These are phyloP conservation scores for Tamandua tetradactyla DNA, from an alignment of 2,797 vertebrate species.

Conservation along the genomic window DNA sequence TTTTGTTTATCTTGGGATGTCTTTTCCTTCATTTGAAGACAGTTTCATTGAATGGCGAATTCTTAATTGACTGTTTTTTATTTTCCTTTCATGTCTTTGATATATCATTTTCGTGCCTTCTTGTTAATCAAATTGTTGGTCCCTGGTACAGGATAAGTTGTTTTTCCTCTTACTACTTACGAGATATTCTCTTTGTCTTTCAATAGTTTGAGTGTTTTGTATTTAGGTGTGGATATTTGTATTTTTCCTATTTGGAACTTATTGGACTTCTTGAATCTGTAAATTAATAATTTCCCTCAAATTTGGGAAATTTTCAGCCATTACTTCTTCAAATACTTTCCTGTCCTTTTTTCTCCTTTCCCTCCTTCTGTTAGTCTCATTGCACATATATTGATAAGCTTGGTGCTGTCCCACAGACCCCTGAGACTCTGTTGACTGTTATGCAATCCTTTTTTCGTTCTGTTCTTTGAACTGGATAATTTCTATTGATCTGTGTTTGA, in stretches of 20 bases:
- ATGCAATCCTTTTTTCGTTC: neutral
- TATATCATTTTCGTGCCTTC: neutral
- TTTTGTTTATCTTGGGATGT: neutral
- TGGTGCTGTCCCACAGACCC: neutral
- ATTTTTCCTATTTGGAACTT: neutral
- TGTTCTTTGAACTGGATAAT: neutral
- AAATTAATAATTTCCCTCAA: neutral
- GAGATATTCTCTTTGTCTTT: neutral
- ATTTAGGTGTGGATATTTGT: neutral
- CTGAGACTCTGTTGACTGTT: neutral
- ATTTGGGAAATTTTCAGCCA: neutral
- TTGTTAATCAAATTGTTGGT: neutral
- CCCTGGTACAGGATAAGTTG: neutral
- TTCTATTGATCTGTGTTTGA: neutral
- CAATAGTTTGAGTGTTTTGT: neutral
- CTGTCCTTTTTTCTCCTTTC: neutral
- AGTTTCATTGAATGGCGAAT: neutral
- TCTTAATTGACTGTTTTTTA: neutral
- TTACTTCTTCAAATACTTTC: neutral
- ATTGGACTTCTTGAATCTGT: neutral
- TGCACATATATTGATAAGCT: neutral
- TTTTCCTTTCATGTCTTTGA: neutral
- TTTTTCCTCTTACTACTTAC: neutral
- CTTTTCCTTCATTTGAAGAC: neutral
- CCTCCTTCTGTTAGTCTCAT: neutral